phyloP scores from a whole-genome alignment of 2,888 invertebrate genomes.

The Tineola bisselliella region DNA sequence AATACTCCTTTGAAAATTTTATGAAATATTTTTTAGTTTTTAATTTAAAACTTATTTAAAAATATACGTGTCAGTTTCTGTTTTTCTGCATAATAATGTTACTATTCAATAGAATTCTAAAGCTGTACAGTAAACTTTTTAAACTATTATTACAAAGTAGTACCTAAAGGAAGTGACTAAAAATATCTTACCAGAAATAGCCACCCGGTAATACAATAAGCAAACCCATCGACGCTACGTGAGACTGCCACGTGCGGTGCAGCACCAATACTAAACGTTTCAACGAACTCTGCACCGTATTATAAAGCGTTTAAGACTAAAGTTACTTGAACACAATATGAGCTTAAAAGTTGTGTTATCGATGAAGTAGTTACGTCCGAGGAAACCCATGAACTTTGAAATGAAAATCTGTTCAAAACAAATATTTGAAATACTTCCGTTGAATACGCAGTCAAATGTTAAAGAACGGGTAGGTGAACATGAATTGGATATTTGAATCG shows the following conservation, averaged over 20 bases:
- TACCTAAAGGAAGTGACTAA: constrained; percentile 7
- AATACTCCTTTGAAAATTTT: too few species aligned
- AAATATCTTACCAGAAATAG: constrained; percentile 11
- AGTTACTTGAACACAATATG: not conserved
- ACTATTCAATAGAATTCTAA: not conserved
- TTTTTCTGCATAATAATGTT: too few species aligned
- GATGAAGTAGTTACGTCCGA: not conserved
- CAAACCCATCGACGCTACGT: not conserved
- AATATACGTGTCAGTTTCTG: too few species aligned
- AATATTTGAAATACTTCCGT: not conserved
- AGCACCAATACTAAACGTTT: not conserved
- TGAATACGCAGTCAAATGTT: too few species aligned
- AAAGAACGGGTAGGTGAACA: not conserved
- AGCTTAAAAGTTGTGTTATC: not conserved
- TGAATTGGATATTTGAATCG: not conserved
- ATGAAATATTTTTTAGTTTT: too few species aligned
- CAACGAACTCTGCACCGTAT: not conserved
- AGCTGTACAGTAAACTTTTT: not conserved
- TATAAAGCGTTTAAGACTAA: not conserved
- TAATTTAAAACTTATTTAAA: too few species aligned
- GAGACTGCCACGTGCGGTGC: not conserved
- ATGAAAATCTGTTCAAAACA: not conserved
- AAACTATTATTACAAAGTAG: not conserved
- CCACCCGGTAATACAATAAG: constrained; percentile 6
- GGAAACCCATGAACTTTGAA: not conserved